Evolutionary conservation across 2,888 invertebrate genomes (phyloP).

Genomic region (Perithous albicinctus): DNA sequence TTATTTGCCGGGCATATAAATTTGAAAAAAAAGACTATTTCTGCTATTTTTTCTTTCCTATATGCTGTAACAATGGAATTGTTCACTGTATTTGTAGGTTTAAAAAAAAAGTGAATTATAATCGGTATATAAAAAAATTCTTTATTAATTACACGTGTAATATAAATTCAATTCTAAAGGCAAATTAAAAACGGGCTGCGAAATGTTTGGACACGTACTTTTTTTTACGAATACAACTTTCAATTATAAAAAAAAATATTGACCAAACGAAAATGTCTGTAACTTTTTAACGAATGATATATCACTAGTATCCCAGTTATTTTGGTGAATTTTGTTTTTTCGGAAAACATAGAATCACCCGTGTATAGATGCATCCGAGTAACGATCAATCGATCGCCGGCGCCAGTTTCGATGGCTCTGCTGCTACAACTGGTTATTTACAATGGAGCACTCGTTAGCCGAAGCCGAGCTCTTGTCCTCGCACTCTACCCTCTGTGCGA

Average conservation of each 20-base stretch:
- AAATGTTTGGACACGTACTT: neutral
- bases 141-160: no score
- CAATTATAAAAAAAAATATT: neutral
- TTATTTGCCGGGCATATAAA: no score
- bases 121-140: no score
- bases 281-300: neutral
- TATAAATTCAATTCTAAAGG: no score
- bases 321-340: slow-evolving; percentile 13
- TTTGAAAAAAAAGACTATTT: no score
- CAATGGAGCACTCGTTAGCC: slow-evolving; percentile 79
- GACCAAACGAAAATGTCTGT: neutral
- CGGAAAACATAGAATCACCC: slow-evolving; percentile 15
- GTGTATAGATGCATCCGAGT: slow-evolving; percentile 44
- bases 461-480: slow-evolving; percentile 66
- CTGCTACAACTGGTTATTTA: slow-evolving; percentile 77
- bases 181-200: no score
- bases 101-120: no score
- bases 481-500: slow-evolving; percentile 26
- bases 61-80: no score
- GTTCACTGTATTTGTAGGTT: no score
- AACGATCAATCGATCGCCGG: slow-evolving; percentile 72
- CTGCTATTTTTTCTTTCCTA: no score
- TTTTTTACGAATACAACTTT: neutral
- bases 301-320: neutral
- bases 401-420: slow-evolving; percentile 70